These are phyloP conservation scores for Dasypus novemcinctus DNA, from an alignment of 2,113 vertebrate species.

Conservation along the genomic window DNA sequence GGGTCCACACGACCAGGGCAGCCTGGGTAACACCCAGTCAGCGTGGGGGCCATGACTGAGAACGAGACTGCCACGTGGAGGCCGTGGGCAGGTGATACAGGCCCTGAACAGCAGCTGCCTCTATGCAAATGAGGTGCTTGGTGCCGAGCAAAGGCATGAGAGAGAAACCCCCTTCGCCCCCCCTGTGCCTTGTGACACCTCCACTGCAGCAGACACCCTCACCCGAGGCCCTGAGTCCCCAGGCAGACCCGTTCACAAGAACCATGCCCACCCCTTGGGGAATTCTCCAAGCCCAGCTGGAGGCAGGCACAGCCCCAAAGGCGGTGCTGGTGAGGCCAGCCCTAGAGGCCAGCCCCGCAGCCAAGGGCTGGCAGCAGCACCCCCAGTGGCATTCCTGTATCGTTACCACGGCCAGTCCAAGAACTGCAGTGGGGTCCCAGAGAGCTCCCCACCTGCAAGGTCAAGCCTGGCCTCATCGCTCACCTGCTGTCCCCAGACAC, in stretches of 20 bases:
- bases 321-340: neutral
- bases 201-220: neutral
- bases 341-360: neutral
- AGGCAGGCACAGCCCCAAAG: neutral
- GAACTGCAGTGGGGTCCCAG: no score
- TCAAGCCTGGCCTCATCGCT: neutral
- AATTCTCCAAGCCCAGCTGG: neutral
- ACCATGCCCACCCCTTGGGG: neutral
- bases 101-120: neutral
- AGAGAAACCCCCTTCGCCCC: slow-evolving; percentile 42
- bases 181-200: slow-evolving; percentile 56
- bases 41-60: neutral
- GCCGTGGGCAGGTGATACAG: neutral
- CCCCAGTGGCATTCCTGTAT: neutral
- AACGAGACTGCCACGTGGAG: neutral
- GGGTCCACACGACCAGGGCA: neutral
- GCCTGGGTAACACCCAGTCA: neutral
- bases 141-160: neutral
- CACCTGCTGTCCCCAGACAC: no score
- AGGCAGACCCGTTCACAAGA: neutral
- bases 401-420: neutral
- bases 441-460: neutral
- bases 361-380: neutral
- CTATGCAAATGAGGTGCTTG: slow-evolving; percentile 55
- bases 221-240: neutral